Evolutionary conservation across 1,140 invertebrate species (phyloP).

Genomic region (Trialeurodes vaporariorum): DNA sequence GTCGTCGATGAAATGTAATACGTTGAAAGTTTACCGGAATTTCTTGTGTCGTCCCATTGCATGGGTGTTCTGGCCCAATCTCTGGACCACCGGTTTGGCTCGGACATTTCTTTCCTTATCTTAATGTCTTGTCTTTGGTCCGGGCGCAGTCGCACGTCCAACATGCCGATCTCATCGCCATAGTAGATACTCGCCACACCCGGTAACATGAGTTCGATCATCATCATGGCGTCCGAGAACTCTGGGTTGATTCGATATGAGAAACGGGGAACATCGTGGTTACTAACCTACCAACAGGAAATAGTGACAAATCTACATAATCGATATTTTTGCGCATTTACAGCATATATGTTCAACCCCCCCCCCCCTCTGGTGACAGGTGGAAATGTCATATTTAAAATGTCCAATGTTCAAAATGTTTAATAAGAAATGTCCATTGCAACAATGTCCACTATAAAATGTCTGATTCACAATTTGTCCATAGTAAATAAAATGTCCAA

Average conservation of each 20-base stretch:
- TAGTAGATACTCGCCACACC: slow-evolving; percentile 64
- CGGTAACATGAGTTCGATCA: slow-evolving; percentile 51
- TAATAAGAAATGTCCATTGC: too few relatives aligned
- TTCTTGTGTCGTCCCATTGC: slow-evolving; percentile 49
- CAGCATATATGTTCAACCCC: too few relatives aligned
- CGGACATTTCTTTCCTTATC: slow-evolving; percentile 27
- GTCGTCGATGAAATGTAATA: too few relatives aligned
- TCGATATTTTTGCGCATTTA: too few relatives aligned
- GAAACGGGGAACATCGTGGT: slow-evolving; percentile 47
- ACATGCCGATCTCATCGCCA: slow-evolving; percentile 68
- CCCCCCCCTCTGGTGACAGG: too few relatives aligned
- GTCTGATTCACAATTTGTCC: too few relatives aligned
- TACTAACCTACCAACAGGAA: slow-evolving; percentile 46
- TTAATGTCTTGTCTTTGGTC: slow-evolving; percentile 40
- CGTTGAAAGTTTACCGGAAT: slow-evolving; percentile 23
- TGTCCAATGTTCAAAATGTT: too few relatives aligned
- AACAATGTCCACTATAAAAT: too few relatives aligned
- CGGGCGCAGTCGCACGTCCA: slow-evolving; percentile 43
- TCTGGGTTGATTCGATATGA: slow-evolving; percentile 42
- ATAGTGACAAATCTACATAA: too few relatives aligned
- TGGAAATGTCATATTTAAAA: too few relatives aligned
- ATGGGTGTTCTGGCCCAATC: slow-evolving; percentile 61
- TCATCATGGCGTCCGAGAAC: slow-evolving; percentile 48
- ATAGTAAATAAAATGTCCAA: too few relatives aligned
- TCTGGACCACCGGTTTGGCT: slow-evolving; percentile 34